A percentile compares a stretch with the other conserved stretches of the same genome.
These are phyloP conservation scores for Peromyscus maniculatus DNA, from an alignment of 2,113 vertebrate genomes.

Conservation along the genomic window DNA sequence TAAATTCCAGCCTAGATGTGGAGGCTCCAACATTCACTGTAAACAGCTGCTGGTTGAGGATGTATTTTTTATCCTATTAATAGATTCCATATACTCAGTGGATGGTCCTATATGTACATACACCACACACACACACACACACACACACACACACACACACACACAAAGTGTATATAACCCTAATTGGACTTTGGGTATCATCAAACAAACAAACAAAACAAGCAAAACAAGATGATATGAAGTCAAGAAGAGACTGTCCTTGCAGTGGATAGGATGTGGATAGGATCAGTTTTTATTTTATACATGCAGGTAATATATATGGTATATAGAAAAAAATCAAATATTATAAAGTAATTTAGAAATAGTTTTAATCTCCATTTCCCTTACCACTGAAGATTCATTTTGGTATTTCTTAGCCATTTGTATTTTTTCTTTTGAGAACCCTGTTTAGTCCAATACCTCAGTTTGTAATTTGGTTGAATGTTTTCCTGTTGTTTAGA, in stretches of 20 bases:
- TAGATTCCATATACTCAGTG: not conserved
- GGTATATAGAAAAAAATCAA: not conserved
- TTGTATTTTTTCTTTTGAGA: not conserved
- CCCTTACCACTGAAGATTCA: not conserved
- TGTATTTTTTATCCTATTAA: not conserved
- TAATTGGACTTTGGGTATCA: not conserved
- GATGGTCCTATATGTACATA: not conserved
- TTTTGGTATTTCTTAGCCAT: not conserved
- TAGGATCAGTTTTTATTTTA: not conserved
- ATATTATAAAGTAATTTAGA: not conserved
- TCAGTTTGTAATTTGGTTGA: not conserved
- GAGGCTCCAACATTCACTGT: no score
- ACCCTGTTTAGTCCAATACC: not conserved
- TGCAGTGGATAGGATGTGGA: not conserved
- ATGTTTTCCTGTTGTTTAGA: not conserved
- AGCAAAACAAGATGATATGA: not conserved
- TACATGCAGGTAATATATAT: not conserved
- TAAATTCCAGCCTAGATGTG: no score
- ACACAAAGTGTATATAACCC: not conserved
- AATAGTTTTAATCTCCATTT: not conserved
- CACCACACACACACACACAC: no score
- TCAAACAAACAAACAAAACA: not conserved
- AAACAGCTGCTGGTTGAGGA: not conserved
- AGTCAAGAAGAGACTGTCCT: not conserved
- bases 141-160: no score